Base-by-base conservation (phyloP, 1,140 invertebrate species). In the Trichonephila clavipes region DNA sequence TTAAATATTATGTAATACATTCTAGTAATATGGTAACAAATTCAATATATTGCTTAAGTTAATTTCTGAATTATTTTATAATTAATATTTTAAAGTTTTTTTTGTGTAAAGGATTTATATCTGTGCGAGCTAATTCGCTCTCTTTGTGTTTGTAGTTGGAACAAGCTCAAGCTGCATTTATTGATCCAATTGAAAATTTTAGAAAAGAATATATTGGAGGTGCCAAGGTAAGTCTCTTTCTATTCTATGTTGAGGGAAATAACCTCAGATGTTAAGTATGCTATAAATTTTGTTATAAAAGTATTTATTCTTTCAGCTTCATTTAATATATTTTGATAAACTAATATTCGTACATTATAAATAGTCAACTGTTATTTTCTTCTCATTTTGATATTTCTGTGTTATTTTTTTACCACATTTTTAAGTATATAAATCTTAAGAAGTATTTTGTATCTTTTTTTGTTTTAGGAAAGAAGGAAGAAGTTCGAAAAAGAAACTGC, bases 401-500 rank as follows among this genome's bases (percentile, higher is more conserved):
- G 10, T 51, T 51, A 7, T 51, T 51, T 51, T 51, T 51, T 7
- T 51, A 51, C 10, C 51, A 10, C 7, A 51, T 51, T 51, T 51
- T 10, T 51, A 51, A 51, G 51, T 51, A 8, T 51, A 51, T 51
- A 51, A 51, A 51, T 51, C 51, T 51, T 5, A 51, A 51, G 10
- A 10, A 51, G 8, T 40, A 8, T 92, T 64, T 66, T 10, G 44
- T 40, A 2, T 24, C 0, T 64, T 28, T 92, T n/a, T 24, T 88
- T 86, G 77, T 91, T 90, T 28, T 24, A 98, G 97, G 98, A 99
- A 95, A 98, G 98, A 88, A 99, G 99, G 96, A 99, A 99, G 96
- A 98, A 98, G 95, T 99, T 99, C 96, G 98, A 99, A 95, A 99
- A 99, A 95, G 98, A 99, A 96, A 99, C 99, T 1, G 97, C 98